Percentiles rank a stretch among this genome's conserved stretches.
Conservation (phyloP, 2,888 invertebrate species). For the Drosophila pseudotalamancana region DNA sequence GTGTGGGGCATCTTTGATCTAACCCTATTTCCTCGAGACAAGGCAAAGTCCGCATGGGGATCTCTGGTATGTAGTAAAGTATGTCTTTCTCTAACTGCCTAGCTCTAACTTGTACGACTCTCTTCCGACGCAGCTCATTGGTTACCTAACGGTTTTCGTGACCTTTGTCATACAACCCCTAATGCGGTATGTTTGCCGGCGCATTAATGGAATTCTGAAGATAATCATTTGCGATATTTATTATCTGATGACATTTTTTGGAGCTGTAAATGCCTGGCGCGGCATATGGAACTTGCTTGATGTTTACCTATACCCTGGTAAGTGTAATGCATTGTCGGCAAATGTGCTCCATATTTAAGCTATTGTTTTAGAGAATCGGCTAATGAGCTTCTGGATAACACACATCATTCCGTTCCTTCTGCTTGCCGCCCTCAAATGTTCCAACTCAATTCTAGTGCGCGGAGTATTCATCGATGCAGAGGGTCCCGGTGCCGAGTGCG, state of each 20-base stretch:
- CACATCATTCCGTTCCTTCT: conserved; percentile 90
- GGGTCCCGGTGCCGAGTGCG: conserved; percentile 92
- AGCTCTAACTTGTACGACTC: no score
- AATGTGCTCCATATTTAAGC: no score
- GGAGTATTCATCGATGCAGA: conserved; percentile 95
- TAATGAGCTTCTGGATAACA: conserved; percentile 92
- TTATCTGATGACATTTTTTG: conserved; percentile 90
- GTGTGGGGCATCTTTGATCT: conserved; percentile 93
- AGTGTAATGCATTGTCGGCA: conserved; percentile 6
- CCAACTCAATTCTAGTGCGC: conserved; percentile 93
- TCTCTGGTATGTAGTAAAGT: conserved; percentile 88
- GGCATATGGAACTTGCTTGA: conserved; percentile 94
- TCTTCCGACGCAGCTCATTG: conserved; percentile 84
- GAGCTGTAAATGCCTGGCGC: conserved; percentile 95
- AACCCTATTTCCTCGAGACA: conserved; percentile 90
- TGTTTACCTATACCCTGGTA: conserved; percentile 91
- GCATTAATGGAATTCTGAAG: conserved; percentile 88
- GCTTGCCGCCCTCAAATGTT: conserved; percentile 92
- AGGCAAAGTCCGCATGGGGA: conserved; percentile 89
- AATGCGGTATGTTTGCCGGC: conserved; percentile 89
- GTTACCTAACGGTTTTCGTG: conserved; percentile 89
- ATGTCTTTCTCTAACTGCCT: background rate
- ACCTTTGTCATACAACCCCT: conserved; percentile 91
- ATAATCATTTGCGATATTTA: conserved; percentile 91
- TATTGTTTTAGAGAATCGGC: conserved; percentile 86